Percentiles rank a stretch among this genome's conserved stretches.
phyloP scores from a whole-genome alignment of 2,113 vertebrate genomes.

The Sapayoa aenigma region DNA sequence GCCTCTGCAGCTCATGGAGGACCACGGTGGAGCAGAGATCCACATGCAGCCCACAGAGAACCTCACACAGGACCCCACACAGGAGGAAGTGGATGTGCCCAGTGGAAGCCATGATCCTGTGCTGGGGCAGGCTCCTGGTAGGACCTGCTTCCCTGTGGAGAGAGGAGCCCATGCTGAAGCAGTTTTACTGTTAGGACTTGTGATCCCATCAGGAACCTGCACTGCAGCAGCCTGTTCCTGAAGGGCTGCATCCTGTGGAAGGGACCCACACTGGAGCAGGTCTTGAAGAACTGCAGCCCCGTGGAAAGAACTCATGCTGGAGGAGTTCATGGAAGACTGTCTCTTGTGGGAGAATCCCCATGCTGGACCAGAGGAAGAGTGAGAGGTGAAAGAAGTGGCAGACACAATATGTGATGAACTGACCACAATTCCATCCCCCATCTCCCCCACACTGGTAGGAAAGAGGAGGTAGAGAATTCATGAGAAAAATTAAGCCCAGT shows the following conservation, averaged over 20 bases:
- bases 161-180: neutral
- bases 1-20: neutral
- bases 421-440: neutral
- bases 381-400: neutral
- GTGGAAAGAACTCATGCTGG: neutral
- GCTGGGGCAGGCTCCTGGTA: neutral
- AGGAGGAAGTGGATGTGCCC: neutral
- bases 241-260: neutral
- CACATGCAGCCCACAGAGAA: neutral
- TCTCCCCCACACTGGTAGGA: accelerated
- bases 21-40: neutral
- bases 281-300: neutral
- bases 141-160: neutral
- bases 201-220: too few species aligned
- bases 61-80: too few species aligned
- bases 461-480: neutral
- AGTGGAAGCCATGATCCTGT: neutral
- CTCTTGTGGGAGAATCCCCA: neutral
- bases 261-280: too few species aligned
- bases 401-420: neutral
- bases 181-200: neutral
- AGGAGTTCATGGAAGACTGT: neutral
- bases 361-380: neutral
- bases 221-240: neutral
- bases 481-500: neutral